A percentile compares a stretch with the other conserved stretches of the same genome.
Evolutionary conservation across 1,140 invertebrate genomes (phyloP).

Genomic region (Saxidomus purpurata): DNA sequence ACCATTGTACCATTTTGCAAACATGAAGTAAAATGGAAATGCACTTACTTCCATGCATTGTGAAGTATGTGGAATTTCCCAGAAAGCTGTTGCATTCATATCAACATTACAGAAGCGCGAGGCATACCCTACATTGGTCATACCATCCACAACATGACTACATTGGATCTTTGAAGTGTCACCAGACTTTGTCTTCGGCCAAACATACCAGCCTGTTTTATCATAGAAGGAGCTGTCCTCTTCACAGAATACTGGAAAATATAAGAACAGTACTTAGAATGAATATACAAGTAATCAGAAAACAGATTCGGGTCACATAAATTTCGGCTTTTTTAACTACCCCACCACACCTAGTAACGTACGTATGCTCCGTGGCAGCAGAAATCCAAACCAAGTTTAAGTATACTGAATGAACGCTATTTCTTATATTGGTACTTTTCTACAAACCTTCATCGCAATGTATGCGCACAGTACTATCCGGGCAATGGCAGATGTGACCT

Average conservation of each 20-base stretch:
- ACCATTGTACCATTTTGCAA: no score
- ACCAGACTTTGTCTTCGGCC: constrained; percentile 38
- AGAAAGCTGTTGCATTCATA: constrained; percentile 22
- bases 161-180: not conserved
- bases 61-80: constrained; percentile 19
- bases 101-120: constrained; percentile 3
- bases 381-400: no score
- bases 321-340: no score
- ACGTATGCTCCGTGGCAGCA: no score
- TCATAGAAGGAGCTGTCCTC: constrained; percentile 33
- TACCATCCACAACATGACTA: not conserved
- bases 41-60: constrained; percentile 42
- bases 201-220: constrained; percentile 43
- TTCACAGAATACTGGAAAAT: constrained; percentile 53
- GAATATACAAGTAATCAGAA: not conserved
- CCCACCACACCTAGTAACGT: no score
- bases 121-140: constrained; percentile 2
- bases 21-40: no score
- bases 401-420: no score
- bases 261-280: not conserved
- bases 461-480: constrained; percentile 29
- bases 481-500: constrained; percentile 54
- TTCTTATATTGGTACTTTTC: no score
- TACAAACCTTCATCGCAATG: constrained; percentile 52
- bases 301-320: not conserved